These are phyloP conservation scores for Platerodrilus igneus DNA, from an alignment of 2,888 invertebrate genomes.

Conservation along the genomic window DNA sequence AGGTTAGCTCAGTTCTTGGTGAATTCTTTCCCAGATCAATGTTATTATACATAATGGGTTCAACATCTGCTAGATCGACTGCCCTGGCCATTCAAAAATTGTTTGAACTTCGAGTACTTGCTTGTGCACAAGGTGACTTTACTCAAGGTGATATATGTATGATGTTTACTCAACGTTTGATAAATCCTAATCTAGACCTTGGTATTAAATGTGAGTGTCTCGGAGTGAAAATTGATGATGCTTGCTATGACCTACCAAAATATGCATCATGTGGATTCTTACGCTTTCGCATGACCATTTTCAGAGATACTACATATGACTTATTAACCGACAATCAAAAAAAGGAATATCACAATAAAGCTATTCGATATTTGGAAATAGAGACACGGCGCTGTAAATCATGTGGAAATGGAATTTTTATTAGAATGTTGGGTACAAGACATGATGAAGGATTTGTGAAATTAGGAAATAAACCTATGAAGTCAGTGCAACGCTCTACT, in stretches of 20 bases:
- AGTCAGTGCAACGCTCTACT: too few species aligned
- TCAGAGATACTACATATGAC: conserved; percentile 59
- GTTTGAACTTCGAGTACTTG: conserved; percentile 56
- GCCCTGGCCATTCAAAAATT: conserved; percentile 57
- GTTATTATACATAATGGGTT: conserved; percentile 54
- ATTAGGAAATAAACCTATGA: too few species aligned
- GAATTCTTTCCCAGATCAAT: conserved; percentile 59
- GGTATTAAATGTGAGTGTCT: conserved; percentile 46
- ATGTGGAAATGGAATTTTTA: conserved; percentile 57
- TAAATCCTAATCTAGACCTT: conserved; percentile 38
- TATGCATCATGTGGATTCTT: conserved; percentile 62
- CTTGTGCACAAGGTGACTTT: conserved; percentile 60
- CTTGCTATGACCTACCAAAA: conserved; percentile 50
- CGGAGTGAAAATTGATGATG: conserved; percentile 44
- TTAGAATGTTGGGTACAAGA: conserved; percentile 47
- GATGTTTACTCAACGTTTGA: conserved; percentile 38
- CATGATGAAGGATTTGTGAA: conserved; percentile 41
- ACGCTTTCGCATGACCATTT: conserved; percentile 55
- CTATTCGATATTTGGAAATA: conserved; percentile 55
- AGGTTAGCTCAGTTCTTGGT: conserved; percentile 61
- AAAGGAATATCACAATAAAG: conserved; percentile 57
- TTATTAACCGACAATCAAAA: conserved; percentile 60
- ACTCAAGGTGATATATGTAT: conserved; percentile 43
- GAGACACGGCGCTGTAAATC: conserved; percentile 54
- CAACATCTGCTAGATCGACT: conserved; percentile 49